Evolutionary conservation across 2,113 vertebrate species (phyloP).

Genomic region (Columba janthina): DNA sequence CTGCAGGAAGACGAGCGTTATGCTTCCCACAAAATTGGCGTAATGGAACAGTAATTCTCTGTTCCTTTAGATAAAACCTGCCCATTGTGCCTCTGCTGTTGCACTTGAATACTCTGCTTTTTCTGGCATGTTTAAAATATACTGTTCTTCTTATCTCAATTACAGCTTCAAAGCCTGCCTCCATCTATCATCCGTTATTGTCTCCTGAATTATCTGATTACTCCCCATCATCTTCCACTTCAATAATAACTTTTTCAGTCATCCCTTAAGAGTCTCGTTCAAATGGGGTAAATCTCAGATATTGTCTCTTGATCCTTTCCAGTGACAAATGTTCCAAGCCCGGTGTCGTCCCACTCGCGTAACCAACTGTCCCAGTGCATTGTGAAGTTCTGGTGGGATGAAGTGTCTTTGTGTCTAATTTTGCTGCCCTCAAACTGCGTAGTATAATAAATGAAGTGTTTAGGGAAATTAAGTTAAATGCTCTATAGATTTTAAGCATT

Average conservation of each 20-base stretch:
- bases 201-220: neutral
- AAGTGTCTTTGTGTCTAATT: neutral
- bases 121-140: conserved; percentile 29
- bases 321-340: neutral
- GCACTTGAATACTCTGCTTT: conserved; percentile 6
- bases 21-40: conserved; percentile 32
- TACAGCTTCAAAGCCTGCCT: conserved; percentile 36
- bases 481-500: neutral
- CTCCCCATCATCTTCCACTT: conserved; percentile 8
- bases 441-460: neutral
- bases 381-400: neutral
- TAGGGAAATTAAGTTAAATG: neutral
- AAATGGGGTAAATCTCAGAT: neutral
- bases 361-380: neutral
- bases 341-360: neutral
- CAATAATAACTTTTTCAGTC: neutral
- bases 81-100: conserved; percentile 7
- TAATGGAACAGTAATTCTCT: conserved; percentile 50
- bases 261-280: neutral
- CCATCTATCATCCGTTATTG: neutral
- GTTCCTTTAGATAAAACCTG: conserved; percentile 49
- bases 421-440: neutral
- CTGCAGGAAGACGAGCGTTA: neutral
- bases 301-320: neutral
- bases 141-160: conserved; percentile 12